Evolutionary conservation across 2,797 vertebrate genomes (phyloP), one percentile per base, ranked within the genome.

Genomic region (Cheirogaleus major): DNA sequence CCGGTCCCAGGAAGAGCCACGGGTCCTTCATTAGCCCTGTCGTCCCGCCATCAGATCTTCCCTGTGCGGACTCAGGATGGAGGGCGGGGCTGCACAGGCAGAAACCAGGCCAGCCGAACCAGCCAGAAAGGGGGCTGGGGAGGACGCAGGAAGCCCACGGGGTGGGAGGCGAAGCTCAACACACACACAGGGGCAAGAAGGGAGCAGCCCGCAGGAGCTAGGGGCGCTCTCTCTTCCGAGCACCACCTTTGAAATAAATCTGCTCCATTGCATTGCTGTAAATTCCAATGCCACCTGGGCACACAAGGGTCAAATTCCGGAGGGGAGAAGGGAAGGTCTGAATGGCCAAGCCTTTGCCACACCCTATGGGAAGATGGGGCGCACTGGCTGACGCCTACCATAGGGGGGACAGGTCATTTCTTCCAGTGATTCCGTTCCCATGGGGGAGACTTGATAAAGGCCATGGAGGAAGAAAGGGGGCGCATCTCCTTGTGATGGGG

Each of bases 231-330:
- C 22, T 57, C 55, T 23, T 57, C 22, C 9, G 3, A 22, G 72
- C 55, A 25, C 35, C 63, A 7, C 75, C 89, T 52, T 32, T 43
- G 81, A 81, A 72, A 70, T 52, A 25, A 11, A 83, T 38, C 69
- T 32, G 61, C 2, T 41, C 48, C 57, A n/a, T 9, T 65, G 63
- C 32, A 2, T 32, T 55, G 35, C 52, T 41, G 32, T 43, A 45
- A 25, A 75, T 41, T 70, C 63, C 38, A 43, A 50, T 38, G 48
- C 45, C 9, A 0, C 0, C 0, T 0, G 50, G 11, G 45, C 27
- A 27, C 75, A 80, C 83, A 61, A 38, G 55, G 91, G 76, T 73
- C 95, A 45, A 38, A 91, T 90, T 85, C 84, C 38, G 30, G 89
- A 65, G 85, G 4, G 2, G 17, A n/a, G 82, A 59, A 82, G 2